Conservation (phyloP, 1,140 invertebrate genomes). For the Apocrypta bakeri region DNA sequence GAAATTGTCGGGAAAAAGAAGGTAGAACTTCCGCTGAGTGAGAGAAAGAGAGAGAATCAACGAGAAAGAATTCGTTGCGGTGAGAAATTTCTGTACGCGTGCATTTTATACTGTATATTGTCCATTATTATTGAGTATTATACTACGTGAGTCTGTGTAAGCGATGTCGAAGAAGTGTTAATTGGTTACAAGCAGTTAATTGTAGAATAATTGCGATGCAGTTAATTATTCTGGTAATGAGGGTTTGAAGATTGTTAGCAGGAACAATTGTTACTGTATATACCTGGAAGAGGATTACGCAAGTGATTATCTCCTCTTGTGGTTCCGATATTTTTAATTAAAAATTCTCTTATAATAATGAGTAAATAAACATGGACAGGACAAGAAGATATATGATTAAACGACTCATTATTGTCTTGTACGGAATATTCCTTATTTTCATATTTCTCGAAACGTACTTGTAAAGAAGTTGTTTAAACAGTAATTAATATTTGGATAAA, state of each 20-base stretch:
- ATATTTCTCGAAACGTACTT: no score
- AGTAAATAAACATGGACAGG: no score
- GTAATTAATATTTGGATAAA: no score
- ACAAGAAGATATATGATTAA: no score
- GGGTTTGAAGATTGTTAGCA: neutral
- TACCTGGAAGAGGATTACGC: no score
- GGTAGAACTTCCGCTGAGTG: neutral
- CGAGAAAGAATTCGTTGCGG: neutral
- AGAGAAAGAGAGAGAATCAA: neutral
- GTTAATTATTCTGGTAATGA: neutral
- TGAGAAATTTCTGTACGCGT: slow-evolving; percentile 12
- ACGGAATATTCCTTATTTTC: no score
- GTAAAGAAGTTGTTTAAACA: no score
- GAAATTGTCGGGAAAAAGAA: slow-evolving; percentile 1
- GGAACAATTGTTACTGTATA: neutral
- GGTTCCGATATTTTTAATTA: no score
- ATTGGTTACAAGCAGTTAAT: slow-evolving; percentile 9
- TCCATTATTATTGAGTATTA: slow-evolving; percentile 11
- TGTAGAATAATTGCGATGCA: slow-evolving; percentile 8
- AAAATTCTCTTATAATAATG: no score
- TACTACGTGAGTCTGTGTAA: neutral
- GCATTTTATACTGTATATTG: slow-evolving; percentile 19
- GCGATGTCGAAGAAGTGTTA: neutral
- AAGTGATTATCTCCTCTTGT: no score
- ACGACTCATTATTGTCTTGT: no score